Conservation (phyloP, 1,140 invertebrate species). For the Sminthurides bifidus region DNA sequence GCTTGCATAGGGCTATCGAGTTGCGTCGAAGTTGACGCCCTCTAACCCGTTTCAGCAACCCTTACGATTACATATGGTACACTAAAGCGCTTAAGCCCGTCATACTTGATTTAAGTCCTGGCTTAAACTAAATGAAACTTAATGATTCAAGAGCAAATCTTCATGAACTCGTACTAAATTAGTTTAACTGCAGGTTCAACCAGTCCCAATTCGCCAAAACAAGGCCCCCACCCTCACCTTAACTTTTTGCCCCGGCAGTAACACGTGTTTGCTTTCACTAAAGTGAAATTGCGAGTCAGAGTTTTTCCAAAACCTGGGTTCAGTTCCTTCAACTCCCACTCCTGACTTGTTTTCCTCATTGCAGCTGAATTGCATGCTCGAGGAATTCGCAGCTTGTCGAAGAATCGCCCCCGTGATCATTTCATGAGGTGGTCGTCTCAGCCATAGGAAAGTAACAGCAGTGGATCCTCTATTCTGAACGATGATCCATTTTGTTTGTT, state of each 20-base stretch:
- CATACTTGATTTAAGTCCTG: not conserved
- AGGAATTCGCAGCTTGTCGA: slow-evolving; percentile 3
- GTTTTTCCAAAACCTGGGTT: slow-evolving; percentile 1
- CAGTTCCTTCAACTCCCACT: not conserved
- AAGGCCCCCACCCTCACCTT: slow-evolving; percentile 1
- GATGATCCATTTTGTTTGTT: slow-evolving; percentile 6
- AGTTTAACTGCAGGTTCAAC: not conserved
- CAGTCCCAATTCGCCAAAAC: not conserved
- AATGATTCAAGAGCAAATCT: not conserved
- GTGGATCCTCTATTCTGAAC: slow-evolving; percentile 22
- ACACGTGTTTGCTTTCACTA: slow-evolving; percentile 6
- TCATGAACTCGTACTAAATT: not conserved
- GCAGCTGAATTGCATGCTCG: not conserved
- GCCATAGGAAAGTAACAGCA: slow-evolving; percentile 21
- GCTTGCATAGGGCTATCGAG: too few species aligned
- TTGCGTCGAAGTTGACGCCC: too few species aligned
- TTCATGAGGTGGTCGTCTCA: slow-evolving; percentile 16
- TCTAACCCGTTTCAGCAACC: too few species aligned
- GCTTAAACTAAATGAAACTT: too few species aligned
- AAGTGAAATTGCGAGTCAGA: slow-evolving; percentile 19
- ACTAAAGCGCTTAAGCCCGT: too few species aligned
- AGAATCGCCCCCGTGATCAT: slow-evolving; percentile 8
- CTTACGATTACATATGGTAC: too few species aligned
- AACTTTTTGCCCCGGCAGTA: slow-evolving; percentile 17
- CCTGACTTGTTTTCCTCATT: not conserved